These are phyloP conservation scores for Liolophura sinensis DNA, from an alignment of 1,140 invertebrate genomes.

Conservation along the genomic window DNA sequence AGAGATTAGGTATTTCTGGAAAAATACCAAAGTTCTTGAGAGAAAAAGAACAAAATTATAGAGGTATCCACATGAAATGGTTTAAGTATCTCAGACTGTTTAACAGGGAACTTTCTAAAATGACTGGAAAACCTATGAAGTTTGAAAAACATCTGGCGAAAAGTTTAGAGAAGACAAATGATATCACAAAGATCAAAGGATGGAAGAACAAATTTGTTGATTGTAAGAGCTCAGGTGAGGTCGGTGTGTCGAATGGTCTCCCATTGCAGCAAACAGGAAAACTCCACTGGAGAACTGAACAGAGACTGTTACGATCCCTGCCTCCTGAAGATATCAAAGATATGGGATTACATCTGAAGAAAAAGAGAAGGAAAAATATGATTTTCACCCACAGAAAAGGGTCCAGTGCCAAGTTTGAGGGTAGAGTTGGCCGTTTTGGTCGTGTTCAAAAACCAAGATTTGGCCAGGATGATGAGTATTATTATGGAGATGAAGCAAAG, in stretches of 20 bases:
- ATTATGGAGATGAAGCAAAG: neutral
- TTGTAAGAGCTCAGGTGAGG: constrained; percentile 8
- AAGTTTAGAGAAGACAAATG: constrained; percentile 36
- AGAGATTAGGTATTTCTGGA: constrained; percentile 22
- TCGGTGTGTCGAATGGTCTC: constrained; percentile 15
- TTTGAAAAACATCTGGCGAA: constrained; percentile 2
- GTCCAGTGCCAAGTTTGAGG: constrained; percentile 1
- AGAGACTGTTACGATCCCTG: constrained; percentile 30
- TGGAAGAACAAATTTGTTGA: constrained; percentile 43
- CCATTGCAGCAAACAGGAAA: constrained; percentile 30
- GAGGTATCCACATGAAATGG: constrained; percentile 45
- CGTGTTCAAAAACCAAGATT: neutral
- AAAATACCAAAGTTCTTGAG: constrained; percentile 15
- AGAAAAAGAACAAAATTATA: constrained; percentile 33
- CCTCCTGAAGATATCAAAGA: constrained; percentile 35
- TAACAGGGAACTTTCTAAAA: constrained; percentile 27
- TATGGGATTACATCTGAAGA: constrained; percentile 37
- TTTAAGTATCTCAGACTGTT: constrained; percentile 43
- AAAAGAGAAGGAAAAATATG: constrained; percentile 34
- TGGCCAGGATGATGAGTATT: neutral
- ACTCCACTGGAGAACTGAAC: constrained; percentile 41
- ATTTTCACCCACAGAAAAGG: constrained; percentile 24
- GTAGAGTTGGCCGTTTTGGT: constrained; percentile 1
- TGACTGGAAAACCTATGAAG: neutral
- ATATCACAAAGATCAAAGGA: constrained; percentile 49